Evolutionary conservation across 2,113 vertebrate species (phyloP).

Genomic region (Perca schrenkii): DNA sequence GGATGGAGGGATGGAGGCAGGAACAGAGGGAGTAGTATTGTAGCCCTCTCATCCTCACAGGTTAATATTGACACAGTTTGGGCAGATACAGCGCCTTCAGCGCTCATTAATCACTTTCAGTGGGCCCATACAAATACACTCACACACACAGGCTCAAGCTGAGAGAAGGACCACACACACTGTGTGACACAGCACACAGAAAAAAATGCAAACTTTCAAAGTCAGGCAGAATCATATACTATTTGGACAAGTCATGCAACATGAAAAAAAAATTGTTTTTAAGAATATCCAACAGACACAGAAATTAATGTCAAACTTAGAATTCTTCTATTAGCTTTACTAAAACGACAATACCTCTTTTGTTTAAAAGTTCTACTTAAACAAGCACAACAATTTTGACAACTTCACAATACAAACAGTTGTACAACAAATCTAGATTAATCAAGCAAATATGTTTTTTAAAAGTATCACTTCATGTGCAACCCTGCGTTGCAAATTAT

Average conservation of each 20-base stretch:
- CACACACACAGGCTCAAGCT: slow-evolving; percentile 36
- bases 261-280: slow-evolving; percentile 7
- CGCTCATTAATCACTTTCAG: slow-evolving; percentile 76
- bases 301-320: slow-evolving; percentile 21
- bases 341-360: slow-evolving; percentile 39
- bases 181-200: slow-evolving; percentile 20
- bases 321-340: slow-evolving; percentile 31
- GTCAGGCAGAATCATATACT: not conserved
- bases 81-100: slow-evolving; percentile 75
- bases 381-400: slow-evolving; percentile 64
- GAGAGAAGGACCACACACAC: slow-evolving; percentile 54
- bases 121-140: slow-evolving; percentile 63
- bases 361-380: slow-evolving; percentile 68
- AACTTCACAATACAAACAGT: slow-evolving; percentile 77
- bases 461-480: slow-evolving; percentile 71
- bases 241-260: not conserved
- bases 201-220: slow-evolving; percentile 39
- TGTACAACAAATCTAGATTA: slow-evolving; percentile 69
- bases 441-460: slow-evolving; percentile 79
- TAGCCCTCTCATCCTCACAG: slow-evolving; percentile 78
- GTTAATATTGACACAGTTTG: slow-evolving; percentile 85
- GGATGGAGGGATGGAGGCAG: slow-evolving; percentile 55
- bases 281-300: slow-evolving; percentile 8
- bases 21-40: slow-evolving; percentile 54
- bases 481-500: slow-evolving; percentile 77